Evolutionary conservation across 2,888 invertebrate genomes (phyloP), one percentile per base, ranked within the genome.

Genomic region (Pseudococcus jackbeardsleyi): DNA sequence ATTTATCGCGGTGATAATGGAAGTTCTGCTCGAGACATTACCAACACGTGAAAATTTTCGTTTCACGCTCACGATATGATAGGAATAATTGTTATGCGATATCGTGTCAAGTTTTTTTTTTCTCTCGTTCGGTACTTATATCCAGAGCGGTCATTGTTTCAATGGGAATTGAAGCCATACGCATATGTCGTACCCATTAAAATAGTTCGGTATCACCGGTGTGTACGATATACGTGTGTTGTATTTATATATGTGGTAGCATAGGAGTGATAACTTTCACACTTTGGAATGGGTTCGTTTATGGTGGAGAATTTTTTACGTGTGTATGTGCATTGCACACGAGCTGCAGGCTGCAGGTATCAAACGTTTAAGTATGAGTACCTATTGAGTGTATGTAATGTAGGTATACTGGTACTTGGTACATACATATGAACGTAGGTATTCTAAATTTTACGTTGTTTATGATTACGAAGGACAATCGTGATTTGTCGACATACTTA

Each of bases 91-190:
- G 68, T 72, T 33, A 72, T 72, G 59, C 59, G 59, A 59, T 59
- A 59, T 59, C 59, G 59, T 72, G 68, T 72, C 26, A 33, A 26
- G 33, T 72, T 72, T 72, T 72, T 72, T 72, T 64, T 64, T 8
- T 64, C 22, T 11, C 22, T 64, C 19, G n/a, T 64, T 6, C 19
- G 3, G 5, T n/a, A 22, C 22, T 22, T 19, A 6, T 33, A 72
- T 33, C 15, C 12, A 72, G 68, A 72, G 33, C 33, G 68, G 68
- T 72, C 68, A 72, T 72, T 72, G 68, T 72, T 72, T 72, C 68
- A 72, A 72, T 33, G 68, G 19, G 26, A 72, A 72, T 33, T 72
- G 68, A 72, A 72, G n/a, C 68, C n/a, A 72, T 72, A 22, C 68
- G 22, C 68, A 33, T 72, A 72, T 33, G 68, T 72, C 68, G 68